A percentile compares a stretch with the other conserved stretches of the same genome.
phyloP scores from a whole-genome alignment of 2,113 vertebrate genomes.

The Malurus cyaneus region DNA sequence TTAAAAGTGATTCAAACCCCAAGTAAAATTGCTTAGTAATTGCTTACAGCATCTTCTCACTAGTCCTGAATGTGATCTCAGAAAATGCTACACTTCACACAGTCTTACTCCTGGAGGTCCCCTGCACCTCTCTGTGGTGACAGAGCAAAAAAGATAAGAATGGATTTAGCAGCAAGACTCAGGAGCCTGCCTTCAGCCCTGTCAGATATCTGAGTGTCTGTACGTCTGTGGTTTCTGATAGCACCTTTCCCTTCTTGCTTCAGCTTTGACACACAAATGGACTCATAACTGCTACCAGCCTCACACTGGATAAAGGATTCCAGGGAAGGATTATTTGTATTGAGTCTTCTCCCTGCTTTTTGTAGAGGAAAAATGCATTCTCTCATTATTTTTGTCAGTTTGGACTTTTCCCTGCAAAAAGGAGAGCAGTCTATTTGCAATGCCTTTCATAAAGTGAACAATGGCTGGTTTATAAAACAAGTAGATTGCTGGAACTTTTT shows the following conservation, averaged over 20 bases:
- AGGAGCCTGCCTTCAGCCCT: background rate
- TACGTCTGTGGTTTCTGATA: background rate
- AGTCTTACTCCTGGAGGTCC: background rate
- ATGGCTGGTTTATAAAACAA: background rate
- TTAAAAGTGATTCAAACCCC: background rate
- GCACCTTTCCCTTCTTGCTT: background rate
- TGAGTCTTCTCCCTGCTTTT: background rate
- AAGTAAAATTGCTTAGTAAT: background rate
- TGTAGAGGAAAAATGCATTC: background rate
- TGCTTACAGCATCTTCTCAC: background rate
- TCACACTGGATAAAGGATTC: background rate
- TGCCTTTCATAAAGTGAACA: background rate
- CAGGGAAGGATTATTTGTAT: background rate
- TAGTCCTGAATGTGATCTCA: background rate
- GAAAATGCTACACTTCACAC: background rate
- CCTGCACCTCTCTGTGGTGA: background rate
- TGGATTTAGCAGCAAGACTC: background rate
- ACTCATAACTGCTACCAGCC: background rate
- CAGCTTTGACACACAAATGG: background rate
- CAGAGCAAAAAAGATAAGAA: background rate
- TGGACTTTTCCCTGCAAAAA: background rate
- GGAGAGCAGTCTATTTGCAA: background rate
- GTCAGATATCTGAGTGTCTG: background rate
- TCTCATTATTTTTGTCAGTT: background rate
- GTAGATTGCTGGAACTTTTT: background rate